phyloP scores from a whole-genome alignment of 2,797 vertebrate species.

The Sebastiscus albofasciatus region DNA sequence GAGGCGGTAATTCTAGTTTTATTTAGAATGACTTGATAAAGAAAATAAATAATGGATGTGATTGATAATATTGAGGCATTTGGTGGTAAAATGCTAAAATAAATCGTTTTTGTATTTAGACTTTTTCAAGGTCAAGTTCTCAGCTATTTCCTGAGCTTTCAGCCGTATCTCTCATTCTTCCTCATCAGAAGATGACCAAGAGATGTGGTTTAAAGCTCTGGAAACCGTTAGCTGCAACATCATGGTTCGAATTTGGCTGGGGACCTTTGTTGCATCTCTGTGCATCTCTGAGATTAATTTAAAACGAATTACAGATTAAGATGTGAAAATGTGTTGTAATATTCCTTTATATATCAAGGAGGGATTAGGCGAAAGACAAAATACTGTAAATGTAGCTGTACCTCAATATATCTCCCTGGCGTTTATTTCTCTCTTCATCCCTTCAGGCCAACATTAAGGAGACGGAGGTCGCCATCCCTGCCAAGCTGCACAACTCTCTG shows the following conservation, averaged over 20 bases:
- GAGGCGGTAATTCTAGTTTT: not conserved
- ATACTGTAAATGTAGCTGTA: not conserved
- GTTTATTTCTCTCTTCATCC: not conserved
- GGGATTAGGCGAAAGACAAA: no score
- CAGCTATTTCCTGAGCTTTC: not conserved
- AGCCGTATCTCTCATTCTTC: not conserved
- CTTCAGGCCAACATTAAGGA: conserved; percentile 87
- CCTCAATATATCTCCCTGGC: not conserved
- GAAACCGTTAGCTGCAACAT: not conserved
- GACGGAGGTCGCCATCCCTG: conserved; percentile 84
- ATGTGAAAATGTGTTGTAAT: not conserved
- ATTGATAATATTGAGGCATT: not conserved
- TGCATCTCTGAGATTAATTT: no score
- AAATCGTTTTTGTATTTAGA: not conserved
- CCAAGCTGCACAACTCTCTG: conserved; percentile 88
- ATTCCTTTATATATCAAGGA: not conserved
- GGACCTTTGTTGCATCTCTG: not conserved
- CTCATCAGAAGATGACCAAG: not conserved
- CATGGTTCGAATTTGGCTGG: not conserved
- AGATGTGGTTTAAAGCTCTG: not conserved
- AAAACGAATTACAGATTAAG: not conserved
- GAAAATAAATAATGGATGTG: not conserved
- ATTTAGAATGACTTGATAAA: no score
- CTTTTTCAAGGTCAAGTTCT: not conserved
- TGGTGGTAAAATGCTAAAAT: not conserved